Percentiles rank a stretch among this genome's conserved stretches.
Evolutionary conservation across 2,888 invertebrate genomes (phyloP).

Genomic region (Dynastes maya): DNA sequence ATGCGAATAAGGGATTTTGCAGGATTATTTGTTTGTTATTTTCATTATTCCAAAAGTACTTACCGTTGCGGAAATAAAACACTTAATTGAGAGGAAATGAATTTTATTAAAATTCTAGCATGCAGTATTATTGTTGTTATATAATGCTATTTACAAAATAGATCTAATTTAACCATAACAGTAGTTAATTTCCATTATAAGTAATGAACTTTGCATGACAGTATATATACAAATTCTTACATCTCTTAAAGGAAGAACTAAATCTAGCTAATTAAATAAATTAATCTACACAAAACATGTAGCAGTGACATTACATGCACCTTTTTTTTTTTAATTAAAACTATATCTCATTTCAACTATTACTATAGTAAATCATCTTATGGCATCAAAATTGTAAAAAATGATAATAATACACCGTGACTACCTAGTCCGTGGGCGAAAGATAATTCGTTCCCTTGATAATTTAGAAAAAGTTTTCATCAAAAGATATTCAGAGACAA

Average conservation of each 20-base stretch:
- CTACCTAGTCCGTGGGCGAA: too few relatives aligned
- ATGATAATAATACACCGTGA: too few relatives aligned
- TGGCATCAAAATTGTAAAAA: too few relatives aligned
- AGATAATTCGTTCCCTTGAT: too few relatives aligned
- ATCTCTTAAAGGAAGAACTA: conserved; percentile 52
- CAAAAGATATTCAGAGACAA: too few relatives aligned
- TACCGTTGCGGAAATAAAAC: conserved; percentile 43
- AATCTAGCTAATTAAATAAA: conserved; percentile 42
- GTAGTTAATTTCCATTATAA: conserved; percentile 56
- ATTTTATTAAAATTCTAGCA: conserved; percentile 68
- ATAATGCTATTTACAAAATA: conserved; percentile 67
- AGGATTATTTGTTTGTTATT: too few relatives aligned
- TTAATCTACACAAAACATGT: conserved; percentile 37
- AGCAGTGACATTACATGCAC: conserved; percentile 39
- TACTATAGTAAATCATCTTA: too few relatives aligned
- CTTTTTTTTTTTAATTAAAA: conserved; percentile 11
- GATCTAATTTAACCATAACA: conserved; percentile 59
- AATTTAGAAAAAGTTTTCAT: too few relatives aligned
- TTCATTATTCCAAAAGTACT: too few relatives aligned
- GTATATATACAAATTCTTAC: conserved; percentile 64
- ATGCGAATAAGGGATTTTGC: too few relatives aligned
- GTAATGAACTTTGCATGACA: conserved; percentile 64
- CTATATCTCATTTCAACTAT: too few relatives aligned
- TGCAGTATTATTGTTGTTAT: conserved; percentile 63
- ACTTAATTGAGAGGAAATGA: conserved; percentile 64